Percentiles rank a stretch among this genome's conserved stretches.
Conservation (phyloP, 2,113 vertebrate genomes). For the Tetrax tetrax region DNA sequence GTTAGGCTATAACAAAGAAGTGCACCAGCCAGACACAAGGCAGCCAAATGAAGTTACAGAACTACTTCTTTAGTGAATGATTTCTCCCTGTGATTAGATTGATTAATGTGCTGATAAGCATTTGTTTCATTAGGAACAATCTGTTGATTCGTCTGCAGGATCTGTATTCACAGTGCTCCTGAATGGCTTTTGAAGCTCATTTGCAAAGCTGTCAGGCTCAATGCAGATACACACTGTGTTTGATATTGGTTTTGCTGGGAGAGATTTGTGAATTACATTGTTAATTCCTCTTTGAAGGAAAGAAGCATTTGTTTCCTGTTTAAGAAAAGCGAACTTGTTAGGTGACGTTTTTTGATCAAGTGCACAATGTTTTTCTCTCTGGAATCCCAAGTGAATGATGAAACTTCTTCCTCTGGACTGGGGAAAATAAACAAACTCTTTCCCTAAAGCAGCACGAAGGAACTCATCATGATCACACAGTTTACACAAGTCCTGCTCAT, state of each 20-base stretch:
- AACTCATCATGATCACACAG: background rate
- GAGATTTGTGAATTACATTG: slow-evolving; percentile 27
- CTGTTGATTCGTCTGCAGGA: background rate
- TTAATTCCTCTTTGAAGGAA: slow-evolving; percentile 13
- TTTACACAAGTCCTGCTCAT: background rate
- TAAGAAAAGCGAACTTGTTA: slow-evolving; percentile 13
- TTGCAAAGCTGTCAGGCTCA: slow-evolving; percentile 35
- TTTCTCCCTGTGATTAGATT: slow-evolving; percentile 34
- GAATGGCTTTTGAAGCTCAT: slow-evolving; percentile 14
- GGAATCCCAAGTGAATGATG: background rate
- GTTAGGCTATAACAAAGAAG: background rate
- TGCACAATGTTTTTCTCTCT: background rate
- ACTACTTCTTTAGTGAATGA: background rate
- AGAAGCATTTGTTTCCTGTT: background rate
- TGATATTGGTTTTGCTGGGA: slow-evolving; percentile 24
- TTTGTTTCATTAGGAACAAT: slow-evolving; percentile 23
- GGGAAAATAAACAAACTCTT: background rate
- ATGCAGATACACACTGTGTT: slow-evolving; percentile 3
- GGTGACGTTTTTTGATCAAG: background rate
- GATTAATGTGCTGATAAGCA: slow-evolving; percentile 31
- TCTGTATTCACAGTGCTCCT: background rate
- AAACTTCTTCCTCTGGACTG: background rate
- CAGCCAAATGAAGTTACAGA: background rate
- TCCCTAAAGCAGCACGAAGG: background rate
- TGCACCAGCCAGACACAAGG: background rate